These are phyloP conservation scores for Atherinosoma microstoma DNA, from an alignment of 2,797 vertebrate species.

Conservation along the genomic window DNA sequence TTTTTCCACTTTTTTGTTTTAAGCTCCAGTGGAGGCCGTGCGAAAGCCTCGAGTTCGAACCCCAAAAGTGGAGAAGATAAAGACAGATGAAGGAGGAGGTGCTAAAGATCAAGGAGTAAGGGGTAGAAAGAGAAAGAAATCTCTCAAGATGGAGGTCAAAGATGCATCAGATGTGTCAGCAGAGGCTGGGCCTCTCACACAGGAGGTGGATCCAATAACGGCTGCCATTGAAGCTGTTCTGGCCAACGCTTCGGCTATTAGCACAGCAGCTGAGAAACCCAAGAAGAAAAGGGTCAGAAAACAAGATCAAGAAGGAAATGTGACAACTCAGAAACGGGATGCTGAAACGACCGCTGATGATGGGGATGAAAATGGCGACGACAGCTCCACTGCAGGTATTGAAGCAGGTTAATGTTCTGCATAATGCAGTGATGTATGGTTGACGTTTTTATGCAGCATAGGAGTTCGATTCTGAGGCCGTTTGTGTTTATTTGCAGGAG, in stretches of 20 bases:
- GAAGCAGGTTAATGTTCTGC: background rate
- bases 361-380: constrained; percentile 75
- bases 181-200: constrained; percentile 42
- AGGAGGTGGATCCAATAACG: constrained; percentile 65
- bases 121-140: constrained; percentile 74
- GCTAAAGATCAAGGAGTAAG: constrained; percentile 43
- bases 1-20: background rate
- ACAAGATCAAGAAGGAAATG: constrained; percentile 63
- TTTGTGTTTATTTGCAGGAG: constrained; percentile 78
- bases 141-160: constrained; percentile 54
- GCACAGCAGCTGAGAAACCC: constrained; percentile 53
- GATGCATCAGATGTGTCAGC: constrained; percentile 38
- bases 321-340: constrained; percentile 64
- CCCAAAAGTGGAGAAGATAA: constrained; percentile 65
- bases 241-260: constrained; percentile 54
- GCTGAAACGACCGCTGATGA: constrained; percentile 55
- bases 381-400: constrained; percentile 77
- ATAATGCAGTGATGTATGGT: background rate
- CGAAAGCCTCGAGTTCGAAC: constrained; percentile 67
- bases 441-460: background rate
- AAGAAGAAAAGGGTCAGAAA: constrained; percentile 79
- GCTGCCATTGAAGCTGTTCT: constrained; percentile 74
- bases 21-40: constrained; percentile 55
- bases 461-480: constrained; percentile 3
- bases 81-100: constrained; percentile 36